A percentile compares a stretch with the other conserved stretches of the same genome.
These are phyloP conservation scores for Tauraco hartlaubi DNA, from an alignment of 2,797 vertebrate species.

Conservation along the genomic window DNA sequence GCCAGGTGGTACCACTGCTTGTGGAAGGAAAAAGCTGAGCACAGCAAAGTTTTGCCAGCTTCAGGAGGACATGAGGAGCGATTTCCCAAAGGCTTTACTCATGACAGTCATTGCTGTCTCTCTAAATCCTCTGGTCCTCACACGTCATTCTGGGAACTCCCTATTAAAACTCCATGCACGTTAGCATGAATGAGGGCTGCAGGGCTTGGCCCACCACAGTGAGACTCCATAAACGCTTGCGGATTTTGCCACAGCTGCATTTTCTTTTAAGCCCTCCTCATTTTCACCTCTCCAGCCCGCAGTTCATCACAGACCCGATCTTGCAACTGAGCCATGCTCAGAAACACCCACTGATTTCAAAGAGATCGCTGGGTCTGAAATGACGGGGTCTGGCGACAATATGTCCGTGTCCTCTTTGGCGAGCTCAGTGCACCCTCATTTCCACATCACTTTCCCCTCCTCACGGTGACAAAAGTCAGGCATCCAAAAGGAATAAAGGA, in stretches of 20 bases:
- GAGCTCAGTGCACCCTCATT: neutral
- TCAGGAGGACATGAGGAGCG: neutral
- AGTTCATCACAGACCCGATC: neutral
- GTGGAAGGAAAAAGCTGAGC: neutral
- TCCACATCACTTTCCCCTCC: conserved; percentile 61
- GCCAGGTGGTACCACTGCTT: neutral
- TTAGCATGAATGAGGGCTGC: neutral
- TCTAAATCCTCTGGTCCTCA: neutral
- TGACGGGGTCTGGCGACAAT: conserved; percentile 33
- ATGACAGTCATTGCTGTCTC: neutral
- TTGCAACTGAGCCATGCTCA: neutral
- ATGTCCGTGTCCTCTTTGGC: neutral
- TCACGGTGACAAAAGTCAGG: conserved; percentile 24
- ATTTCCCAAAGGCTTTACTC: neutral
- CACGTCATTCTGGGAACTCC: neutral
- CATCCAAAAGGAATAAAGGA: conserved; percentile 28
- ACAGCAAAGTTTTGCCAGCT: neutral
- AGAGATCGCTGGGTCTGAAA: conserved; percentile 32
- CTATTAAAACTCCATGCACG: neutral
- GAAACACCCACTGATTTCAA: conserved; percentile 61
- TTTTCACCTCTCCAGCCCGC: conserved; percentile 38
- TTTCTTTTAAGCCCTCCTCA: conserved; percentile 30
- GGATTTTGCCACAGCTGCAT: conserved; percentile 39
- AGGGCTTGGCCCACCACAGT: neutral
- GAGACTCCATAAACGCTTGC: neutral